Percentiles rank a stretch among this genome's conserved stretches.
phyloP scores from a whole-genome alignment of 2,888 invertebrate genomes.

The Ectobius pallidus region DNA sequence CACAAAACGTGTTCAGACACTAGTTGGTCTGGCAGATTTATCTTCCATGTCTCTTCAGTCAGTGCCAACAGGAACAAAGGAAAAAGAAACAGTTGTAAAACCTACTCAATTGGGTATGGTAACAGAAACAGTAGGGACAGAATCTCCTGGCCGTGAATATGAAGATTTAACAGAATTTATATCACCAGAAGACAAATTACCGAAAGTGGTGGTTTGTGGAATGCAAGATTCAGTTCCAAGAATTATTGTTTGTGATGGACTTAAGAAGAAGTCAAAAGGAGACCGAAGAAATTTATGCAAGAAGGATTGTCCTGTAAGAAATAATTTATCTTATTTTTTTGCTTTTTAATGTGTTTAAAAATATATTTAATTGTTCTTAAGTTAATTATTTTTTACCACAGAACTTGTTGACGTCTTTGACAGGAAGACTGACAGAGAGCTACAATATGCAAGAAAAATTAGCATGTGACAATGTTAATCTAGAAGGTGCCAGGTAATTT shows the following conservation, averaged over 20 bases:
- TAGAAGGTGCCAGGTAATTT: slow-evolving; percentile 68
- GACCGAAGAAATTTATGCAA: not conserved
- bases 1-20: slow-evolving; percentile 62
- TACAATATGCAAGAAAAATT: slow-evolving; percentile 72
- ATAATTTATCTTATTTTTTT: not conserved
- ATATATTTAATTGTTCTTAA: not conserved
- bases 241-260: slow-evolving; percentile 58
- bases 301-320: slow-evolving; percentile 6
- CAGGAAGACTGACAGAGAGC: slow-evolving; percentile 66
- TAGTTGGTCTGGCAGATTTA: slow-evolving; percentile 55
- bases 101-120: not conserved
- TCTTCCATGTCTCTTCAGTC: not conserved
- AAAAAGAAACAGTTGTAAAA: not conserved
- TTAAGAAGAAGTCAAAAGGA: slow-evolving; percentile 10
- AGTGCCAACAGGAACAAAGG: not conserved
- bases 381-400: slow-evolving; percentile 38
- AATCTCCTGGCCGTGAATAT: not conserved
- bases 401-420: slow-evolving; percentile 50
- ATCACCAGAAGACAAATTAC: slow-evolving; percentile 50
- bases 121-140: slow-evolving; percentile 42
- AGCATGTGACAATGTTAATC: slow-evolving; percentile 68
- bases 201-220: slow-evolving; percentile 61
- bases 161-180: not conserved
- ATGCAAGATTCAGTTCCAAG: slow-evolving; percentile 60
- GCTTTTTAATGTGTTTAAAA: not conserved